Percentiles rank a stretch among this genome's conserved stretches.
These are phyloP conservation scores for Anagyrus pseudococci DNA, from an alignment of 2,888 invertebrate species.

Conservation along the genomic window DNA sequence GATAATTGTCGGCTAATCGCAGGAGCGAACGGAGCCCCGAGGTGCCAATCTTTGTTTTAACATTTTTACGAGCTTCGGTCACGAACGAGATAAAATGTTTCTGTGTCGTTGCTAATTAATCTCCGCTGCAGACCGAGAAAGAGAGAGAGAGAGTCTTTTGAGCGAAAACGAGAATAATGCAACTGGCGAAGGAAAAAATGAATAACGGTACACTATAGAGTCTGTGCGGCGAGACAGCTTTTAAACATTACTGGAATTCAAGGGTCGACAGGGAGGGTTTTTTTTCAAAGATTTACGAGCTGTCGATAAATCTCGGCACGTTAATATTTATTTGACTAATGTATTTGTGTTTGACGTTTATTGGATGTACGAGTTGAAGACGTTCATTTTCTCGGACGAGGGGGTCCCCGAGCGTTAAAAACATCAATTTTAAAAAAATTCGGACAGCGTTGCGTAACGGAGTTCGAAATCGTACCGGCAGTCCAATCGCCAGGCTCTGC, in stretches of 20 bases:
- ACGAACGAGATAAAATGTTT: slow-evolving; percentile 36
- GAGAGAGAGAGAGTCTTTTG: neutral
- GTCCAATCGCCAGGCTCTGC: too few species aligned
- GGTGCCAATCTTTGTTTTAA: slow-evolving; percentile 30
- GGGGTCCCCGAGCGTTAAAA: too few species aligned
- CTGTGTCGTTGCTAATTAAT: slow-evolving; percentile 15
- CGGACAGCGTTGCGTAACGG: too few species aligned
- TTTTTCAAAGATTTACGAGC: too few species aligned
- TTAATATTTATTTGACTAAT: too few species aligned
- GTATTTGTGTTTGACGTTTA: too few species aligned
- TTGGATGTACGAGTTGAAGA: too few species aligned
- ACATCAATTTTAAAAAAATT: too few species aligned
- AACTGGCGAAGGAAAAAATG: neutral
- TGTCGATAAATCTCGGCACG: too few species aligned
- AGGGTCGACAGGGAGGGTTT: neutral
- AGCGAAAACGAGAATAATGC: neutral
- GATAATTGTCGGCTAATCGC: slow-evolving; percentile 17
- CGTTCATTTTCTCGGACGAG: too few species aligned
- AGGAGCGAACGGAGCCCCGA: slow-evolving; percentile 23
- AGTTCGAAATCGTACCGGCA: too few species aligned
- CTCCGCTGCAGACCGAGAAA: neutral
- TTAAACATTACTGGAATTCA: neutral
- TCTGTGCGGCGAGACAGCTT: neutral
- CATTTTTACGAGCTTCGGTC: slow-evolving; percentile 18
- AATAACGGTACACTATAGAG: neutral